Percentiles rank a stretch among this genome's conserved stretches.
These are phyloP conservation scores for Brachionus paranguensis DNA, from an alignment of 1,140 invertebrate species.

Conservation along the genomic window DNA sequence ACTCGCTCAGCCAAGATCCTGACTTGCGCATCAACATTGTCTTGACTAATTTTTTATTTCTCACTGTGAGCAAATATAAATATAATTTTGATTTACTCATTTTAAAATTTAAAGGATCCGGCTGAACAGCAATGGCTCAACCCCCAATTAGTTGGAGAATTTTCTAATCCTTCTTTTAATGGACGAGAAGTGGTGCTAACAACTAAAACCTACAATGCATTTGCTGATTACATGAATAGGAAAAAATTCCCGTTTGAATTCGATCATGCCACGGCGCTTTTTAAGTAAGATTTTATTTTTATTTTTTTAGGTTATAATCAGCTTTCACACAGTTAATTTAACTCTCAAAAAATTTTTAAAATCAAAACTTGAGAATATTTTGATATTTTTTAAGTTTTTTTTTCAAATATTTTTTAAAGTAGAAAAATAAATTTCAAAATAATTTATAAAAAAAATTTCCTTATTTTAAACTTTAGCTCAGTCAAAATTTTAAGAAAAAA, in stretches of 20 bases:
- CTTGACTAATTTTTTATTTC: conserved; percentile 1
- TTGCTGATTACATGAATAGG: conserved; percentile 1
- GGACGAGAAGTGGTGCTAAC: background rate
- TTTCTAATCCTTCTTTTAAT: background rate
- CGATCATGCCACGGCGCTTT: conserved; percentile 10
- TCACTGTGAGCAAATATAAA: background rate
- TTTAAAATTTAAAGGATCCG: background rate
- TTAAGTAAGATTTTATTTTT: background rate
- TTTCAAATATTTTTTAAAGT: too few species aligned
- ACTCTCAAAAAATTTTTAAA: background rate
- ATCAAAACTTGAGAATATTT: too few species aligned
- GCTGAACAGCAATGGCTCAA: background rate
- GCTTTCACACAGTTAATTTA: too few species aligned
- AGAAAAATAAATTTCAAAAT: too few species aligned
- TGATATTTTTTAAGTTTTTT: too few species aligned
- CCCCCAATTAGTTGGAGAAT: background rate
- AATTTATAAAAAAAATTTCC: too few species aligned
- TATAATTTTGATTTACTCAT: background rate
- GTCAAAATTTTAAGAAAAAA: too few species aligned
- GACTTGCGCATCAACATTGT: background rate
- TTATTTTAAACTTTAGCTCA: too few species aligned
- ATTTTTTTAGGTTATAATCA: background rate
- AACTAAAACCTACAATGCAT: background rate
- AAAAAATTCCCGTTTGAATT: background rate
- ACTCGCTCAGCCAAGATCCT: background rate